Conservation (phyloP, 2,113 vertebrate genomes). For the Phodopus roborovskii region DNA sequence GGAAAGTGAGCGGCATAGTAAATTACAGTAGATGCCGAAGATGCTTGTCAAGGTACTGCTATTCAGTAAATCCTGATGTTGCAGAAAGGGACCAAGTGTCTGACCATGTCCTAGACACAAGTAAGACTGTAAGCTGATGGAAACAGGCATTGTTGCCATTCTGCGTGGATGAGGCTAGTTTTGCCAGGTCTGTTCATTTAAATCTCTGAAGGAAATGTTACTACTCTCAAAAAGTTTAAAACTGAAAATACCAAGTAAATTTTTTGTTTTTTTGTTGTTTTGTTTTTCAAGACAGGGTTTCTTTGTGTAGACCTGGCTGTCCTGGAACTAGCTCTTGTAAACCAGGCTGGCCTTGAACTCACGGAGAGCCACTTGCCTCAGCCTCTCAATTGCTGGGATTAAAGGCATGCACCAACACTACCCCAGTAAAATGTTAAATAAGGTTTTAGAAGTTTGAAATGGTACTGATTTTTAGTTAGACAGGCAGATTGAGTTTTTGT, state of each 20-base stretch:
- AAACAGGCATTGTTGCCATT: neutral
- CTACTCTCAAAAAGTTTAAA: neutral
- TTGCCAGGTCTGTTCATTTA: neutral
- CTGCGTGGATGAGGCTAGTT: neutral
- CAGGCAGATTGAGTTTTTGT: neutral
- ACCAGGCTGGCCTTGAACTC: too few relatives aligned
- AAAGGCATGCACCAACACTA: too few relatives aligned
- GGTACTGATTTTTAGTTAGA: neutral
- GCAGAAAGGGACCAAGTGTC: neutral
- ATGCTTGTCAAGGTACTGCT: neutral
- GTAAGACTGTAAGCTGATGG: neutral
- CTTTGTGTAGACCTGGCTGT: too few relatives aligned
- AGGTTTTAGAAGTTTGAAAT: neutral
- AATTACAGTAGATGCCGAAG: neutral
- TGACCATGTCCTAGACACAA: neutral
- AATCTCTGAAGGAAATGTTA: neutral
- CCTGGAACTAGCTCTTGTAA: too few relatives aligned
- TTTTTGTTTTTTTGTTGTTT: too few relatives aligned
- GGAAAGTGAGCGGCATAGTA: neutral
- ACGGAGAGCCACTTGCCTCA: too few relatives aligned
- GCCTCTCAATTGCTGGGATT: too few relatives aligned
- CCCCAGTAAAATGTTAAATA: neutral
- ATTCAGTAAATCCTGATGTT: neutral
- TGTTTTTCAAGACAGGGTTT: too few relatives aligned
- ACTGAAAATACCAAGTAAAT: conserved; percentile 12